These are phyloP conservation scores for Ischnus inquisitorius DNA, from an alignment of 2,888 invertebrate genomes.

Conservation along the genomic window DNA sequence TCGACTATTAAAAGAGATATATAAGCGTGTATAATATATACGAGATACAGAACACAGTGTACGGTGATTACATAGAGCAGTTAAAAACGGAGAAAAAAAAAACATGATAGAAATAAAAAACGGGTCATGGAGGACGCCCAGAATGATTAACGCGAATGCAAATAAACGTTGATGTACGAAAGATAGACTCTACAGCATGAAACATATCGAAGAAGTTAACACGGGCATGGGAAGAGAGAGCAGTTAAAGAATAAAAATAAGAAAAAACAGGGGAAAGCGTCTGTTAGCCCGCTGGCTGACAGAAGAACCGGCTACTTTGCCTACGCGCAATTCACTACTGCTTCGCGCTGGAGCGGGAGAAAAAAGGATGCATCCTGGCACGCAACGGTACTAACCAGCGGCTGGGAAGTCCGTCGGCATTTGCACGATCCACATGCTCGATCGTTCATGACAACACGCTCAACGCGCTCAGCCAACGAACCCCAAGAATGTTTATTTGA, in stretches of 20 bases:
- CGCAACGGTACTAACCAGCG: slow-evolving; percentile 65
- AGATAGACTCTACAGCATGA: slow-evolving; percentile 10
- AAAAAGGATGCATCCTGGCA: slow-evolving; percentile 62
- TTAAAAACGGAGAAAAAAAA: background rate
- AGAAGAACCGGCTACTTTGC: slow-evolving; percentile 65
- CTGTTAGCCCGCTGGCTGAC: slow-evolving; percentile 48
- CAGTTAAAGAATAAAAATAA: background rate
- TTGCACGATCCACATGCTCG: slow-evolving; percentile 68
- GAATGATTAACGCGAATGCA: slow-evolving; percentile 59
- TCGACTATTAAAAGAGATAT: slow-evolving; percentile 28
- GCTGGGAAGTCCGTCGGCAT: slow-evolving; percentile 40
- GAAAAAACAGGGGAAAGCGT: slow-evolving; percentile 33
- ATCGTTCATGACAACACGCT: slow-evolving; percentile 72
- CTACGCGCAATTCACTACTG: slow-evolving; percentile 64
- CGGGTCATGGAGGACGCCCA: slow-evolving; percentile 40
- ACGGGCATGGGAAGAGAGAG: background rate
- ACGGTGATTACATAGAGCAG: slow-evolving; percentile 51
- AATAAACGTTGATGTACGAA: slow-evolving; percentile 52
- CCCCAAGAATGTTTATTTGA: slow-evolving; percentile 72
- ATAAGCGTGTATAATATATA: slow-evolving; percentile 30
- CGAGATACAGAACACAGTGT: slow-evolving; percentile 29
- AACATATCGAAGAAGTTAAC: slow-evolving; percentile 7
- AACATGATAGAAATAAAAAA: slow-evolving; percentile 43
- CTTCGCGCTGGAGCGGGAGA: slow-evolving; percentile 22
- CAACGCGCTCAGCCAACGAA: slow-evolving; percentile 69